Evolutionary conservation across 1,140 invertebrate genomes (phyloP).

Genomic region (Helicoverpa armigera): DNA sequence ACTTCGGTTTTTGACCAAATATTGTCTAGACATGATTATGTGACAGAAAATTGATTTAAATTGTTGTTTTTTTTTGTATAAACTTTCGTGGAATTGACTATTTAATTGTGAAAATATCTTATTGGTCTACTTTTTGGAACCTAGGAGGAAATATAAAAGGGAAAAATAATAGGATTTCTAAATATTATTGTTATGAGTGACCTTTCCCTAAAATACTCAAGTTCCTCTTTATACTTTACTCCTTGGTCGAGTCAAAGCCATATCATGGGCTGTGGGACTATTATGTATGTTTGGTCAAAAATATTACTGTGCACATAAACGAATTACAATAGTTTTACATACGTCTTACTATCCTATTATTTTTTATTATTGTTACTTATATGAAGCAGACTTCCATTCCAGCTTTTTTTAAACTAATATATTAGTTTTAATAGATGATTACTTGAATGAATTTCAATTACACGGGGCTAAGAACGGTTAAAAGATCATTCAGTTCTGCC

Average conservation of each 20-base stretch:
- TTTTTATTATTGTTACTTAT: conserved; percentile 21
- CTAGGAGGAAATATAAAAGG: no score
- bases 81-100: background rate
- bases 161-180: no score
- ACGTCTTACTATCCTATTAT: background rate
- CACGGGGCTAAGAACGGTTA: background rate
- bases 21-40: background rate
- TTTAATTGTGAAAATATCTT: background rate
- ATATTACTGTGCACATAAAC: conserved; percentile 32
- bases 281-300: conserved; percentile 40
- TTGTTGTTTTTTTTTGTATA: no score
- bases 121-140: no score
- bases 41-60: background rate
- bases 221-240: no score
- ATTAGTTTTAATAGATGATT: conserved; percentile 34
- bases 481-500: no score
- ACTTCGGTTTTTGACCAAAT: conserved; percentile 35
- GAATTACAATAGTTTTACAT: conserved; percentile 12
- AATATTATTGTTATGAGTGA: no score
- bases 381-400: conserved; percentile 45
- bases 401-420: conserved; percentile 26
- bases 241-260: no score
- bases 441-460: conserved; percentile 30
- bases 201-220: no score
- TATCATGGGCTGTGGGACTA: no score